Conservation (phyloP, 92 coral and sea anemone species). For the Anthopleura xanthogrammica region DNA sequence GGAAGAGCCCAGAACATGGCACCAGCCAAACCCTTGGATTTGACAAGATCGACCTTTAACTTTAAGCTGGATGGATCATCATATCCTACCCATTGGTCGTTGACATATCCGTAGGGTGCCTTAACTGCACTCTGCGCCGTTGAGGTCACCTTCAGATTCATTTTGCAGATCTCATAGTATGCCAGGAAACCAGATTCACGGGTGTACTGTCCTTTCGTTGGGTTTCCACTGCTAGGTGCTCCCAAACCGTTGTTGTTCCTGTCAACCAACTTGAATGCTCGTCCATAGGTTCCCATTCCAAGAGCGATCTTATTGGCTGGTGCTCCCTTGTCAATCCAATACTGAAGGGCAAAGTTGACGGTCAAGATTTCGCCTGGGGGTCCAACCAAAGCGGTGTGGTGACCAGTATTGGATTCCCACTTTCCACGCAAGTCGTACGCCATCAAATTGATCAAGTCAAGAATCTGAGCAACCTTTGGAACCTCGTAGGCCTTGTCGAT, state of each 20-base stretch:
- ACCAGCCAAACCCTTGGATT: constrained; percentile 74
- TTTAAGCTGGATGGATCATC: constrained; percentile 55
- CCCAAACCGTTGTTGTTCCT: constrained; percentile 49
- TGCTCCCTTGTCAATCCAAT: constrained; percentile 52
- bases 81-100: constrained; percentile 70
- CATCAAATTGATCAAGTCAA: constrained; percentile 61
- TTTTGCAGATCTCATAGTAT: constrained; percentile 66
- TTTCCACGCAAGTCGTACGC: constrained; percentile 58
- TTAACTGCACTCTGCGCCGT: constrained; percentile 47
- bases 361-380: constrained; percentile 49
- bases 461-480: constrained; percentile 34
- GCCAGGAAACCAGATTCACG: constrained; percentile 53
- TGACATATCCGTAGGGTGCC: constrained; percentile 76
- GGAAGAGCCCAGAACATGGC: constrained; percentile 99
- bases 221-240: constrained; percentile 54
- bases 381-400: constrained; percentile 54
- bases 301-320: constrained; percentile 75
- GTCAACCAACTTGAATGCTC: constrained; percentile 50
- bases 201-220: constrained; percentile 45
- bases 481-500: constrained; percentile 62
- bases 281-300: constrained; percentile 68
- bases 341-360: constrained; percentile 46
- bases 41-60: constrained; percentile 46
- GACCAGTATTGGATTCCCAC: constrained; percentile 59
- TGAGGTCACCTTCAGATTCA: constrained; percentile 38